phyloP scores from a whole-genome alignment of 2,113 vertebrate species.

The Falcunculus frontatus region DNA sequence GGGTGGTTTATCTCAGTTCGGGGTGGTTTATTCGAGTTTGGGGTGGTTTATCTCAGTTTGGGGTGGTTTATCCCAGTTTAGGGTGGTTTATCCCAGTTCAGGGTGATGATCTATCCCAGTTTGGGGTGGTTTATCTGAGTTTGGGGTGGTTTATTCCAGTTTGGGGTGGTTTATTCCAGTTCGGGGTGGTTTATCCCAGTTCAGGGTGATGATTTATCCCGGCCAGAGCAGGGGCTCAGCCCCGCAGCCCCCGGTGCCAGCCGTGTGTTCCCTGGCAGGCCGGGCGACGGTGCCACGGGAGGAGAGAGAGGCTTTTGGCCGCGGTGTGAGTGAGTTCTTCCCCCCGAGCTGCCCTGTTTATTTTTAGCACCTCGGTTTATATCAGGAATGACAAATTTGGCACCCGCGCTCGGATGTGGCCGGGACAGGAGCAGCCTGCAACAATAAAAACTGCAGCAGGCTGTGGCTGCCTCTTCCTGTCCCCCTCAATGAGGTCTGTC shows the following conservation, averaged over 20 bases:
- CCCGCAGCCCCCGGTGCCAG: neutral
- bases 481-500: accelerated
- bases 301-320: neutral
- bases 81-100: too few relatives aligned
- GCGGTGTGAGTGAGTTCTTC: neutral
- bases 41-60: neutral
- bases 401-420: slow-evolving; percentile 4
- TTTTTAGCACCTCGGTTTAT: slow-evolving; percentile 34
- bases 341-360: neutral
- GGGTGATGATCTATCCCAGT: too few relatives aligned
- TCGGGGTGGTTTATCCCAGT: neutral
- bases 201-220: neutral
- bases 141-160: neutral
- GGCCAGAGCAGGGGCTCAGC: neutral
- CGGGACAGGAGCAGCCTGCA: slow-evolving; percentile 7
- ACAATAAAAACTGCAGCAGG: neutral
- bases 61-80: neutral
- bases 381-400: slow-evolving; percentile 26
- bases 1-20: neutral
- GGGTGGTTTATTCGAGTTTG: neutral
- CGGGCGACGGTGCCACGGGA: neutral
- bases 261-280: neutral
- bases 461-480: neutral
- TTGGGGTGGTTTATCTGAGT: too few relatives aligned
- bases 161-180: neutral